Percentiles rank a stretch among this genome's conserved stretches.
Evolutionary conservation across 30 jellyfish, hydroid and myxozoan genomes (phyloP).

Genomic region (Rhopilema esculentum): DNA sequence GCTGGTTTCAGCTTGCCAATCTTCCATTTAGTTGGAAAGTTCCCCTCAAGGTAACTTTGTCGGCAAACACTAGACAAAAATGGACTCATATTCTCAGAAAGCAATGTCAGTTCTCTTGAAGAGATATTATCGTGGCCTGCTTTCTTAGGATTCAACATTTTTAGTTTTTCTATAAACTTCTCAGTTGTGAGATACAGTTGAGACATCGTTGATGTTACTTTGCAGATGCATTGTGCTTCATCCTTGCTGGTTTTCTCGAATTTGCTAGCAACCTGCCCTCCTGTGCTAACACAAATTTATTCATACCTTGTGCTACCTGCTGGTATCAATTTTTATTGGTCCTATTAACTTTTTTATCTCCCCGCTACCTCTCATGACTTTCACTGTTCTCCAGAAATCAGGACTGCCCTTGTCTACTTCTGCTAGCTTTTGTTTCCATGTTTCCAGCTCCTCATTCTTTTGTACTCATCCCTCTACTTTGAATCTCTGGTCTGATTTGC

Average conservation of each 20-base stretch:
- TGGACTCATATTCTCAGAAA: constrained; percentile 5
- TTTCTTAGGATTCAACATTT: constrained; percentile 15
- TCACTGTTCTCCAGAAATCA: constrained; percentile 4
- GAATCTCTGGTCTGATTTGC: constrained; percentile 5
- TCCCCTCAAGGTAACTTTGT: constrained; percentile 19
- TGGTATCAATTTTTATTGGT: constrained; percentile 4
- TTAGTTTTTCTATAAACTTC: constrained; percentile 15
- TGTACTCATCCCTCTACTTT: not conserved
- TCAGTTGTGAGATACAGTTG: constrained; percentile 10
- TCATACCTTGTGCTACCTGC: constrained; percentile 31
- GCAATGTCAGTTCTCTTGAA: constrained; percentile 22
- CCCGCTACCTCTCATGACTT: not conserved
- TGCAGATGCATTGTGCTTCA: constrained; percentile 23
- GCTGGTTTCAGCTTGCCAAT: constrained; percentile 46
- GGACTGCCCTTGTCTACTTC: constrained; percentile 45
- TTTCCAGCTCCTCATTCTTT: not conserved
- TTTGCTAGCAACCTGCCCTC: constrained; percentile 34
- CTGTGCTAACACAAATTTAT: constrained; percentile 14
- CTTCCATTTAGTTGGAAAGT: constrained; percentile 22
- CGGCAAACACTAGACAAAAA: not conserved
- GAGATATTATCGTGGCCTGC: not conserved
- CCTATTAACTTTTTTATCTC: constrained; percentile 22
- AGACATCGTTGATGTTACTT: constrained; percentile 28
- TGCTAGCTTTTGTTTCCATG: constrained; percentile 29
- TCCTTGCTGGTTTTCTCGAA: constrained; percentile 9